Conservation (phyloP, 2,888 invertebrate species). For the Drosophila siamana region DNA sequence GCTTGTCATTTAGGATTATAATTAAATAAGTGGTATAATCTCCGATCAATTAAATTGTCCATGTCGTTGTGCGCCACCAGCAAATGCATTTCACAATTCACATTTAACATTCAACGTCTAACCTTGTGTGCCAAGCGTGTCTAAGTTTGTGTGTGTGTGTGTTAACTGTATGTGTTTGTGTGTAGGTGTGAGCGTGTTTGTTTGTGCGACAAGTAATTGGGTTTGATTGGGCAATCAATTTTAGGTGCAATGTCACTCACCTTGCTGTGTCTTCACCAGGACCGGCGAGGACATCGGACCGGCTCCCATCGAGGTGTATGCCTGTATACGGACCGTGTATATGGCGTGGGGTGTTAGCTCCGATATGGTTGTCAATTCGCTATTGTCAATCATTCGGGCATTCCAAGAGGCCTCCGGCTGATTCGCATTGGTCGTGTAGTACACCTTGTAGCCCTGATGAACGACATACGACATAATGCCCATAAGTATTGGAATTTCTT, state of each 20-base stretch:
- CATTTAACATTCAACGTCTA: slow-evolving; percentile 19
- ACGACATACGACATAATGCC: neutral
- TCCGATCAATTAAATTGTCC: slow-evolving; percentile 59
- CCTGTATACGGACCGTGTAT: slow-evolving; percentile 97
- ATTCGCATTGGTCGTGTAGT: slow-evolving; percentile 96
- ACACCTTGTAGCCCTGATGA: slow-evolving; percentile 97
- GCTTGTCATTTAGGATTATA: slow-evolving; percentile 52
- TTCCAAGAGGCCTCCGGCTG: slow-evolving; percentile 96
- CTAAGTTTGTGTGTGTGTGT: neutral
- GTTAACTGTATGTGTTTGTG: neutral
- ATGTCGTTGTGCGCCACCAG: slow-evolving; percentile 22
- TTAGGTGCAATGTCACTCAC: slow-evolving; percentile 86
- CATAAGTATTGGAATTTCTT: neutral
- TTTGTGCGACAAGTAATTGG: slow-evolving; percentile 48
- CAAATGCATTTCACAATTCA: slow-evolving; percentile 42
- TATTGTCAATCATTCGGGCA: slow-evolving; percentile 96
- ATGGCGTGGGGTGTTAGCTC: slow-evolving; percentile 96
- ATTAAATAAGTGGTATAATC: slow-evolving; percentile 75
- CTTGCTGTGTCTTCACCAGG: slow-evolving; percentile 99
- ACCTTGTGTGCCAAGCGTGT: slow-evolving; percentile 1
- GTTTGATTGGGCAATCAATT: slow-evolving; percentile 39
- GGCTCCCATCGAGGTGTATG: slow-evolving; percentile 96
- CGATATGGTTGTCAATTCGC: slow-evolving; percentile 95
- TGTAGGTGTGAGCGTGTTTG: slow-evolving; percentile 5
- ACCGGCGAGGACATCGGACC: slow-evolving; percentile 98